These are phyloP conservation scores for Gortyna flavago DNA, from an alignment of 2,888 invertebrate species.

Conservation along the genomic window DNA sequence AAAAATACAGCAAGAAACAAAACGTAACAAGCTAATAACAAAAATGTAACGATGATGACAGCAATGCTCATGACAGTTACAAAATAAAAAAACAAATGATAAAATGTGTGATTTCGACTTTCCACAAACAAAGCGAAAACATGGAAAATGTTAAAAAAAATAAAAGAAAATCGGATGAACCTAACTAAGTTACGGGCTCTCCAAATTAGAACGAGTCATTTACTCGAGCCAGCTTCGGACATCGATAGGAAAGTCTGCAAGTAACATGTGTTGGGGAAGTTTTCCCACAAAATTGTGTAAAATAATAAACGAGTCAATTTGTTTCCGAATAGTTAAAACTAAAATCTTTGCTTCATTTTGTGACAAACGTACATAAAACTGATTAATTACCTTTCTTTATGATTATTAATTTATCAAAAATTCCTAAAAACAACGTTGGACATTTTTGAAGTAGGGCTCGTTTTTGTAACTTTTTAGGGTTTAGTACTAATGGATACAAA, in stretches of 20 bases:
- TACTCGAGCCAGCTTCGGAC: constrained; percentile 5
- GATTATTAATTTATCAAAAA: not conserved
- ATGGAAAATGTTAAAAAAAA: constrained; percentile 34
- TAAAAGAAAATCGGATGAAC: constrained; percentile 28
- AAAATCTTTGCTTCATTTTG: not conserved
- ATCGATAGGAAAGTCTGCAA: constrained; percentile 34
- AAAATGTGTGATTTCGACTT: constrained; percentile 4
- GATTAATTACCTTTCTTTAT: not conserved
- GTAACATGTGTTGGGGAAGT: constrained; percentile 30
- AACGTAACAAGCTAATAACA: not conserved
- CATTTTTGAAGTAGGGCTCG: not conserved
- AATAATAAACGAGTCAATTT: constrained; percentile 8
- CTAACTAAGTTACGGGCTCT: constrained; percentile 39
- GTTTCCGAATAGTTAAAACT: not conserved
- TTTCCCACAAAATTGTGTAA: not conserved
- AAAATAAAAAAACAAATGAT: constrained; percentile 29
- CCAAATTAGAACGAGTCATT: constrained; percentile 46
- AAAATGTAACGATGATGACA: too few relatives aligned
- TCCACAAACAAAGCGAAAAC: constrained; percentile 34
- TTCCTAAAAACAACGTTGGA: not conserved
- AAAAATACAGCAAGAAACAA: not conserved
- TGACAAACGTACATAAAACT: not conserved
- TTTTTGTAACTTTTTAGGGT: too few relatives aligned
- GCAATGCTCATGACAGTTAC: not conserved
- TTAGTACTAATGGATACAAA: too few relatives aligned